Evolutionary conservation across 2,888 invertebrate genomes (phyloP).

Genomic region (Drosophila setosimentum): DNA sequence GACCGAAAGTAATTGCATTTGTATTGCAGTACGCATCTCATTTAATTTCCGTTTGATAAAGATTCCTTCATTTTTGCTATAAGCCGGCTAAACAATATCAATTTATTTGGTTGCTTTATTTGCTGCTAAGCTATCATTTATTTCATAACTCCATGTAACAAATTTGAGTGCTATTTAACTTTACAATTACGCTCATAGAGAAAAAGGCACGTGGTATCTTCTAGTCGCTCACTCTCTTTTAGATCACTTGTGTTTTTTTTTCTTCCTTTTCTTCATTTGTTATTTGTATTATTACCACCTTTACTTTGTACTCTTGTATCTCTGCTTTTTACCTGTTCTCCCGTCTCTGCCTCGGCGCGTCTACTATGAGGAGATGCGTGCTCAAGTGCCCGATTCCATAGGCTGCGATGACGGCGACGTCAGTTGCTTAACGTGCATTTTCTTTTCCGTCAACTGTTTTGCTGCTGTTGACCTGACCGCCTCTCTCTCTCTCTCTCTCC

Average conservation of each 20-base stretch:
- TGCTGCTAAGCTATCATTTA: not conserved
- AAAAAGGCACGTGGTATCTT: not conserved
- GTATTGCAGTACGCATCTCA: not conserved
- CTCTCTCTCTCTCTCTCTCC: not conserved
- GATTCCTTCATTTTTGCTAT: not conserved
- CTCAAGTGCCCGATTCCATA: conserved; percentile 45
- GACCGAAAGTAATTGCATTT: not conserved
- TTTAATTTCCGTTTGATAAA: not conserved
- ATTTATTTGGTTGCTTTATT: not conserved
- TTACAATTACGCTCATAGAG: not conserved
- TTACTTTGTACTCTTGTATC: conserved; percentile 39
- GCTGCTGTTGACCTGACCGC: conserved; percentile 42
- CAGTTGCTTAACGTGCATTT: conserved; percentile 41
- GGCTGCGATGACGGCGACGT: conserved; percentile 20
- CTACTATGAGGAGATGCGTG: conserved; percentile 53
- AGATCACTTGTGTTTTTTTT: not conserved
- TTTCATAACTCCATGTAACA: too few species aligned
- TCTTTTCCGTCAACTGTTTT: conserved; percentile 48
- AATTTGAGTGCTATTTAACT: not conserved
- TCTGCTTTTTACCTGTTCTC: conserved; percentile 34
- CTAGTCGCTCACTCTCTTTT: not conserved
- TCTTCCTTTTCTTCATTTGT: conserved; percentile 4
- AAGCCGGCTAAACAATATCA: not conserved
- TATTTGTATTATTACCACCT: conserved; percentile 52
- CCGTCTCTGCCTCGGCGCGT: conserved; percentile 8